These are phyloP conservation scores for Eurytoma adleriae DNA, from an alignment of 2,888 invertebrate species.

Conservation along the genomic window DNA sequence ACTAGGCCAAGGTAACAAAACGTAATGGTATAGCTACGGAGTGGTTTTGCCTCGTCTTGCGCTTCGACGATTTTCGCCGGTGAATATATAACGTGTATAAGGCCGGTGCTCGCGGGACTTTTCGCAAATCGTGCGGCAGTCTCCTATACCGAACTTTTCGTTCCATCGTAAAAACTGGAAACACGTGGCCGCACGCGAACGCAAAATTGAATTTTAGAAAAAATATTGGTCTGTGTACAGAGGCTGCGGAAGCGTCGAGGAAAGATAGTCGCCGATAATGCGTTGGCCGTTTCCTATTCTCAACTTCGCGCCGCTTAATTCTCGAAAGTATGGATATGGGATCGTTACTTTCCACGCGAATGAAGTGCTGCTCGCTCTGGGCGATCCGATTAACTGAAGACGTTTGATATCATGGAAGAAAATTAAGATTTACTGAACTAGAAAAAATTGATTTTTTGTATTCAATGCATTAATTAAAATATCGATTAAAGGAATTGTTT, in stretches of 20 bases:
- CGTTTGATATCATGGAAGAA: too few species aligned
- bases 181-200: background rate
- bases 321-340: background rate
- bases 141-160: conserved; percentile 22
- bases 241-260: background rate
- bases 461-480: too few species aligned
- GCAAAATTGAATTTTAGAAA: conserved; percentile 26
- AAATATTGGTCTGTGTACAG: conserved; percentile 7
- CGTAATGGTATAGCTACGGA: conserved; percentile 50
- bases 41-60: conserved; percentile 45
- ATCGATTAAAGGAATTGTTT: background rate
- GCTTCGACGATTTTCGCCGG: conserved; percentile 35
- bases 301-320: conserved; percentile 8
- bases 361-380: too few species aligned
- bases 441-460: too few species aligned
- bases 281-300: background rate
- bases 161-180: conserved; percentile 19
- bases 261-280: conserved; percentile 19
- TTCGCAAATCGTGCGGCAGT: background rate
- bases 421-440: too few species aligned
- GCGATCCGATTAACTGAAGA: too few species aligned
- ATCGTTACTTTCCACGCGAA: too few species aligned
- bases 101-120: too few species aligned
- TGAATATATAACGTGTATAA: background rate
- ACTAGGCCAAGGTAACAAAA: conserved; percentile 55